Conservation (phyloP, 2,797 vertebrate species). For the Enteromius paludinosus region DNA sequence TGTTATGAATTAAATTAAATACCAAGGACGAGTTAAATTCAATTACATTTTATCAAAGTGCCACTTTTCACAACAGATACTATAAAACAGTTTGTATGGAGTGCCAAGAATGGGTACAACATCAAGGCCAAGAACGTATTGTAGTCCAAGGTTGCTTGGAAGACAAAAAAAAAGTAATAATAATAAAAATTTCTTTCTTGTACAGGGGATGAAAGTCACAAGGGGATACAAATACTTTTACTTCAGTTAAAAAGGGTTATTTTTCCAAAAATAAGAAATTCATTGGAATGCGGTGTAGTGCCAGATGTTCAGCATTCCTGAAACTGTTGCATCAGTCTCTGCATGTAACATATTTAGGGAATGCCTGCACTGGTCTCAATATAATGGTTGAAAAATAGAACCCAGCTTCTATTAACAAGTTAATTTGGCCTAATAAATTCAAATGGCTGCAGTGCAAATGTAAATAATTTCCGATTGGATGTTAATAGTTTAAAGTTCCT, state of each 20-base stretch:
- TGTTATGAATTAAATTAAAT: not conserved
- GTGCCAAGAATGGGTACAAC: conserved; percentile 11
- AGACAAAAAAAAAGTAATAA: not conserved
- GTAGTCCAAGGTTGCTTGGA: conserved; percentile 19
- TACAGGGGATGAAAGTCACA: not conserved
- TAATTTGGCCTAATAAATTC: not conserved
- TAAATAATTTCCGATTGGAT: not conserved
- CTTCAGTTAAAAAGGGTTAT: not conserved
- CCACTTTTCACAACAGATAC: conserved; percentile 12
- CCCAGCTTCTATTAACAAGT: not conserved
- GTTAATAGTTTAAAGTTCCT: not conserved
- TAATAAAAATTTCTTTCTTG: not conserved
- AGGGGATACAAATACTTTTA: not conserved
- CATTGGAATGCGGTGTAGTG: conserved; percentile 15
- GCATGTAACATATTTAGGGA: conserved; percentile 16
- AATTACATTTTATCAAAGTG: conserved; percentile 24
- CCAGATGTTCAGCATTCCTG: conserved; percentile 25
- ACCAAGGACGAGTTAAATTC: conserved; percentile 35
- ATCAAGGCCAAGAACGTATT: conserved; percentile 29
- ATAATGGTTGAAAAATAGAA: not conserved
- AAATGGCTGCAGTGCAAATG: not conserved
- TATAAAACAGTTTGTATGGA: not conserved
- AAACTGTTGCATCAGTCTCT: conserved; percentile 16
- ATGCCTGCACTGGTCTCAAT: conserved; percentile 7
- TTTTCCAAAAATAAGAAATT: conserved; percentile 2